Base-by-base conservation (phyloP, 2,888 invertebrate species). In the Patella depressa region DNA sequence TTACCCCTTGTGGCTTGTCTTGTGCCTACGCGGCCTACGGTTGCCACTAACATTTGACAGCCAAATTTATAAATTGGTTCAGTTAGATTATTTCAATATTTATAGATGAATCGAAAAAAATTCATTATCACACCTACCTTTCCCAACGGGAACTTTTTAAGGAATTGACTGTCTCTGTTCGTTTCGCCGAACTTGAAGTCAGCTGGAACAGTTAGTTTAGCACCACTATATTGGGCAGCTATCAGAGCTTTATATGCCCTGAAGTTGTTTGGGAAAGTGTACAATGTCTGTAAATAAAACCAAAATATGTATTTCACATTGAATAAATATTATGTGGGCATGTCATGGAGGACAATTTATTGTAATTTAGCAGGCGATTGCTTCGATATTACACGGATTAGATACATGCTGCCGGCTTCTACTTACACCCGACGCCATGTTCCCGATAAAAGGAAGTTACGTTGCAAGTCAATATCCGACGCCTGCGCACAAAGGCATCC, bases 251-350 rank as follows among this genome's bases (percentile, higher is more conserved):
- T 99, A 93, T 96, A 96, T 88, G 98, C 98, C 93, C 99, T 96
- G 94, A 98, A 98, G 94, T 98, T 99, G 93, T 97, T 96, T 89
- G 97, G 96, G 94, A 98, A 98, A 92, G 98, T 98, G 94, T 98
- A 99, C 91, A 99, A 94, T 93, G 97, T 98, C 97, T 98, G 94
- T 69, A 88, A 87, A 75, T 69, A 75, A 76, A 79, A 81, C 45
- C 45, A 45, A 45, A 45, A 45, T 45, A 45, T 45, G 7, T 45
- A 45, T 45, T 45, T 45, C 45, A 9, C 45, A 45, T 45, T 45
- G 45, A 45, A 45, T 9, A 45, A 45, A 45, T 45, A 45, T 45
- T 45, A 45, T 9, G 45, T 45, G 45, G 9, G 45, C 45, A 45
- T 45, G 9, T 45, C 45, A 9, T 45, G 45, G 9, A 7, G 45